Evolutionary conservation across 2,113 vertebrate genomes (phyloP).

Genomic region (Heteronetta atricapilla): DNA sequence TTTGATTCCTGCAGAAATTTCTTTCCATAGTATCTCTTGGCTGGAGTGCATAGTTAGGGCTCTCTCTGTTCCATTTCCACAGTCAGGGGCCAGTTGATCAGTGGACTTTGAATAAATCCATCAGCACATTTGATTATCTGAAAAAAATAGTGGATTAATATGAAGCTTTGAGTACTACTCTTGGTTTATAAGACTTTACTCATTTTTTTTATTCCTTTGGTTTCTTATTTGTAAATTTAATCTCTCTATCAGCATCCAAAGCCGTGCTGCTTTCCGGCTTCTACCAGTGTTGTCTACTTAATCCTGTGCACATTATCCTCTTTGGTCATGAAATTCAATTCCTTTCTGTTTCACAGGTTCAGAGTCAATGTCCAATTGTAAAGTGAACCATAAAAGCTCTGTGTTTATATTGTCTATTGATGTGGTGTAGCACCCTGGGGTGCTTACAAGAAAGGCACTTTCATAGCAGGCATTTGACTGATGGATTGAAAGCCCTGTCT

Average conservation of each 20-base stretch:
- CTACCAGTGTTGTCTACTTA: not conserved
- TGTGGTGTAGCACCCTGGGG: conserved; percentile 46
- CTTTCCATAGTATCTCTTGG: conserved; percentile 15
- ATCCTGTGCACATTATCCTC: conserved; percentile 36
- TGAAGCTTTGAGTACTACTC: conserved; percentile 32
- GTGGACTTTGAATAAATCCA: conserved; percentile 51
- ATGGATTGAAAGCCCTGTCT: conserved; percentile 47
- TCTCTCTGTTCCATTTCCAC: not conserved
- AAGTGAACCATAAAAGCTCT: conserved; percentile 60
- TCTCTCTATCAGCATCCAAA: conserved; percentile 17
- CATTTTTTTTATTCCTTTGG: not conserved
- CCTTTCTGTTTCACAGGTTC: conserved; percentile 59
- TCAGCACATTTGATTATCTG: conserved; percentile 43
- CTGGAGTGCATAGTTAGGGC: not conserved
- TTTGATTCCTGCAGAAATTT: not conserved
- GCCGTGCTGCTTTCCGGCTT: not conserved
- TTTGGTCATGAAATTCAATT: conserved; percentile 51
- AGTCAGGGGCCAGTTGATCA: not conserved
- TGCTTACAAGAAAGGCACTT: conserved; percentile 47
- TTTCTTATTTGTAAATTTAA: conserved; percentile 39
- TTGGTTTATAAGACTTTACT: conserved; percentile 39
- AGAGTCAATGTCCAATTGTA: conserved; percentile 59
- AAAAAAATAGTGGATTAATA: conserved; percentile 49
- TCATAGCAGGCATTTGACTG: conserved; percentile 41
- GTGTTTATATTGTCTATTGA: conserved; percentile 52